A percentile compares a stretch with the other conserved stretches of the same genome.
Evolutionary conservation across 2,888 invertebrate species (phyloP).

Genomic region (Drosophila neonasuta): DNA sequence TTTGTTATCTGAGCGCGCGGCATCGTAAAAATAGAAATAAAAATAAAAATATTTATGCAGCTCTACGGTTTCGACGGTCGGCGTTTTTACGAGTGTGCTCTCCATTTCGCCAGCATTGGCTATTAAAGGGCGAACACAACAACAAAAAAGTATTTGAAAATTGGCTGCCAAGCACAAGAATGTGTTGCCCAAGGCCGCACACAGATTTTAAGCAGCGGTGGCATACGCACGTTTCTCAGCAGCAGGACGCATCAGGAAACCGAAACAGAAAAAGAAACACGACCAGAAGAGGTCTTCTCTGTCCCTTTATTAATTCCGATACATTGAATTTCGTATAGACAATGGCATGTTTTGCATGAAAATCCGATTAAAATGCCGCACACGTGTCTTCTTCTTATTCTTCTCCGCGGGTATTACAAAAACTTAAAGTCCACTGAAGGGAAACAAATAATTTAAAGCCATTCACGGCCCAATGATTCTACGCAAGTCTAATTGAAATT

Average conservation of each 20-base stretch:
- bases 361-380: slow-evolving; percentile 65
- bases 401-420: slow-evolving; percentile 12
- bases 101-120: slow-evolving; percentile 46
- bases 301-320: slow-evolving; percentile 71
- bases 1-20: slow-evolving; percentile 39
- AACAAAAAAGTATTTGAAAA: slow-evolving; percentile 50
- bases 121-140: slow-evolving; percentile 58
- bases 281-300: slow-evolving; percentile 13
- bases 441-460: slow-evolving; percentile 13
- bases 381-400: slow-evolving; percentile 27
- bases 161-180: slow-evolving; percentile 53
- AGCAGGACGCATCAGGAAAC: slow-evolving; percentile 5
- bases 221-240: slow-evolving; percentile 19
- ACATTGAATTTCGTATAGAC: slow-evolving; percentile 71
- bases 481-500: background rate
- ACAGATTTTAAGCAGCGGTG: slow-evolving; percentile 44
- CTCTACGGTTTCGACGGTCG: slow-evolving; percentile 44
- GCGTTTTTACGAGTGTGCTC: slow-evolving; percentile 56
- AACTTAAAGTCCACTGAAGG: slow-evolving; percentile 26
- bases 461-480: background rate
- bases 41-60: slow-evolving; percentile 70
- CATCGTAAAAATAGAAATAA: slow-evolving; percentile 71
- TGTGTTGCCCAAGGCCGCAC: slow-evolving; percentile 54
- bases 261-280: background rate
- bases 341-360: slow-evolving; percentile 62